Conservation (phyloP, 2,888 invertebrate species). For the Argyresthia albistria region DNA sequence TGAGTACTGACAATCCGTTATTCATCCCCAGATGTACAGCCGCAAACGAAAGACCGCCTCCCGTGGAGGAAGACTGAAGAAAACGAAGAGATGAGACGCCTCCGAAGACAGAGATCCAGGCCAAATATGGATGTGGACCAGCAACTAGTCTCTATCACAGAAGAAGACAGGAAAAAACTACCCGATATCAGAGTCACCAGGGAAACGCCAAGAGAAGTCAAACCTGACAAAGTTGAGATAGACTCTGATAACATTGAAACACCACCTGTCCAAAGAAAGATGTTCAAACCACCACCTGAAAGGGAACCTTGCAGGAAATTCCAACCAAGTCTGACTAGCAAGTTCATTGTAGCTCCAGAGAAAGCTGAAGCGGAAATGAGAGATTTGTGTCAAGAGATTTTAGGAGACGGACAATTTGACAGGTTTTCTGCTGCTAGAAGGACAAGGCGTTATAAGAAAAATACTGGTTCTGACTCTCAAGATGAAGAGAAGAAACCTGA, state of each 20-base stretch:
- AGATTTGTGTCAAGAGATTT: conserved; percentile 63
- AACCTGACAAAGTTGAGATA: conserved; percentile 81
- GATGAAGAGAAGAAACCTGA: conserved; percentile 70
- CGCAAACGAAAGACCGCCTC: conserved; percentile 80
- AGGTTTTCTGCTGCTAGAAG: conserved; percentile 86
- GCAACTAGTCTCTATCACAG: conserved; percentile 71
- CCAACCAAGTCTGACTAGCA: conserved; percentile 38
- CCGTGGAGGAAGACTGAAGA: conserved; percentile 84
- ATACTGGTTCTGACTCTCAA: conserved; percentile 70
- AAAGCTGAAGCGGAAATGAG: conserved; percentile 52
- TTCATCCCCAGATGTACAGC: conserved; percentile 74
- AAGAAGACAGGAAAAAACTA: conserved; percentile 74
- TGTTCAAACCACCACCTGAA: conserved; percentile 76
- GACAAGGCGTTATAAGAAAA: conserved; percentile 84
- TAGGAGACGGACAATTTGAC: conserved; percentile 87
- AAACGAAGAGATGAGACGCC: conserved; percentile 75
- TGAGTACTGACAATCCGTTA: too few relatives aligned
- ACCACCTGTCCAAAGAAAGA: conserved; percentile 84
- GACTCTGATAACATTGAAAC: conserved; percentile 94
- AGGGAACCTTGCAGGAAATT: conserved; percentile 73
- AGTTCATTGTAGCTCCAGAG: conserved; percentile 22
- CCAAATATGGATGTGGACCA: conserved; percentile 52
- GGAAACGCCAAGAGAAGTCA: conserved; percentile 23
- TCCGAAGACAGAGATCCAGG: conserved; percentile 70
- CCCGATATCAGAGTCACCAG: conserved; percentile 55